Conservation (phyloP, 2,113 vertebrate species). For the Picathartes gymnocephalus region DNA sequence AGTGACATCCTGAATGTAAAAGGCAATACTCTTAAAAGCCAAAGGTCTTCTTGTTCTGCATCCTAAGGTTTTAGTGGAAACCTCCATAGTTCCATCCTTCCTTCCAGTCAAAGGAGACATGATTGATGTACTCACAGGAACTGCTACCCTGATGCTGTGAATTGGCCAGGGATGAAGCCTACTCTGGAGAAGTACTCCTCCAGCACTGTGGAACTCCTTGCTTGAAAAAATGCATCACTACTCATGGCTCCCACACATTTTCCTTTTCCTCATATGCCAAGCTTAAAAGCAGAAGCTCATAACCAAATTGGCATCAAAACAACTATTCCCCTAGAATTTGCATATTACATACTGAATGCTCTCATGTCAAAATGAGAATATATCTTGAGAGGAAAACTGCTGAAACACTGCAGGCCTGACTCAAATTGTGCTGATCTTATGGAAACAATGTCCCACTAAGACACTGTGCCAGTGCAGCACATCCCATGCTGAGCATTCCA, state of each 20-base stretch:
- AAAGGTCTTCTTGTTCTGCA: neutral
- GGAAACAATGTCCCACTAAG: neutral
- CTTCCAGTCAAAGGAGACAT: neutral
- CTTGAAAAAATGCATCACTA: neutral
- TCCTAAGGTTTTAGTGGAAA: neutral
- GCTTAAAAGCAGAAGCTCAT: neutral
- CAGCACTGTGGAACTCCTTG: neutral
- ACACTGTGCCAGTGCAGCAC: neutral
- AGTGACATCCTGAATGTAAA: neutral
- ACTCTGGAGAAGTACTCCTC: neutral
- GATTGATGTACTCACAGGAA: neutral
- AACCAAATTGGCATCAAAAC: neutral
- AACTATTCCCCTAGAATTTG: neutral
- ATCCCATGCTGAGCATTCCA: neutral
- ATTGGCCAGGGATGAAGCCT: neutral
- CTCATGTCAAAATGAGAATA: neutral
- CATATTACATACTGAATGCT: neutral
- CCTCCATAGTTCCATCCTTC: neutral
- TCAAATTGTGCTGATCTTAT: neutral
- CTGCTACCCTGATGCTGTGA: neutral
- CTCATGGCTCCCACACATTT: neutral
- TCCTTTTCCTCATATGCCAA: neutral
- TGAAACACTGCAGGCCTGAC: neutral
- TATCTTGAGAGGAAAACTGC: neutral
- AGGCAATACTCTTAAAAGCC: neutral